Percentiles rank a stretch among this genome's conserved stretches.
These are phyloP conservation scores for Bagarius yarrelli DNA, from an alignment of 2,113 vertebrate genomes.

Conservation along the genomic window DNA sequence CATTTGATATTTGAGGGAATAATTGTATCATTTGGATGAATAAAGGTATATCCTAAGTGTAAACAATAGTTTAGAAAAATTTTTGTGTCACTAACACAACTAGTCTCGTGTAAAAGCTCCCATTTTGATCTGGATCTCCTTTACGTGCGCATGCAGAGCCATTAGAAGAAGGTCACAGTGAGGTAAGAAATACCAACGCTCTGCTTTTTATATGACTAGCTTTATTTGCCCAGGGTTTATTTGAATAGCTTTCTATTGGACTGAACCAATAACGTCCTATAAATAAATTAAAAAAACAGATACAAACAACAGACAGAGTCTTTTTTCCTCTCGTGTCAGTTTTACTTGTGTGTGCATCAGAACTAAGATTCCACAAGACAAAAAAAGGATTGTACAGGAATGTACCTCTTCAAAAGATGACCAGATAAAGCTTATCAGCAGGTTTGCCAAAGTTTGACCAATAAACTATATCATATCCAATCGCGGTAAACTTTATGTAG, in stretches of 20 bases:
- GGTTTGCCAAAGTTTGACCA: not conserved
- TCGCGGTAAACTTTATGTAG: too few relatives aligned
- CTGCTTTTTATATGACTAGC: slow-evolving; percentile 21
- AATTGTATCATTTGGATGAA: not conserved
- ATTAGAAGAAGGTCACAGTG: slow-evolving; percentile 48
- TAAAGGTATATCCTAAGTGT: slow-evolving; percentile 9
- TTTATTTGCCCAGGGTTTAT: not conserved
- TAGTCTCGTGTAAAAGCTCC: slow-evolving; percentile 10
- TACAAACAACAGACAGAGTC: too few relatives aligned
- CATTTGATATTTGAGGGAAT: slow-evolving; percentile 6
- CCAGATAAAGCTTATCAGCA: not conserved
- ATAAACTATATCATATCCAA: not conserved
- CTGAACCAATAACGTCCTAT: not conserved
- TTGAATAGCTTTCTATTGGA: too few relatives aligned
- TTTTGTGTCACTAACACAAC: not conserved
- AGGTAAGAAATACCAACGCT: not conserved
- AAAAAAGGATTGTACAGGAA: not conserved
- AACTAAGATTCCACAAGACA: not conserved
- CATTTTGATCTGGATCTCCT: slow-evolving; percentile 22
- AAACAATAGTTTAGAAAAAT: not conserved
- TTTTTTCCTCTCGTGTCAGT: too few relatives aligned
- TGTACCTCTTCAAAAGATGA: not conserved
- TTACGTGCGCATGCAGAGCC: slow-evolving; percentile 34
- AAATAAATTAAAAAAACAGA: not conserved
- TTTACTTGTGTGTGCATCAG: too few relatives aligned